Evolutionary conservation across 2,888 invertebrate species (phyloP), one percentile per base, ranked within the genome.

Genomic region (Andrena hattorfiana): DNA sequence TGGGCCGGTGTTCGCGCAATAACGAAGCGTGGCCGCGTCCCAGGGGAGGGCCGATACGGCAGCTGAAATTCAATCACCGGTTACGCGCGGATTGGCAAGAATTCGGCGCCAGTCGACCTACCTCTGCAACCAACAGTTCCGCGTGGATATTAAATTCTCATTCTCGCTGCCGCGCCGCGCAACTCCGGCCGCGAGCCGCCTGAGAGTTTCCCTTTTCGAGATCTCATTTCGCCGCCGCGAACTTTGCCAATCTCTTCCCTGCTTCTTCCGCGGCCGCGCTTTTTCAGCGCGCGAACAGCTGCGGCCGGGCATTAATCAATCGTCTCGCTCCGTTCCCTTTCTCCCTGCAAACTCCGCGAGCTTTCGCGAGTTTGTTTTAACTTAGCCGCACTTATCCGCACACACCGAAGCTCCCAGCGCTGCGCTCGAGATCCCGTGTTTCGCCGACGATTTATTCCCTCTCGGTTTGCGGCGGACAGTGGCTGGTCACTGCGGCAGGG

Each of bases 271-370:
- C 68, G n/a, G 10, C 30, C 20, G 8, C 73, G 28, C 10, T 74
- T 81, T 81, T 69, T 69, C 69, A 62, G n/a, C 54, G 26, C 66
- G 35, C 13, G 68, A 73, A 68, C 83, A 78, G 82, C 75, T 82
- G 77, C 32, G 84, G 63, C 16, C 20, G 56, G 13, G 42, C 73
- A 84, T 83, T 83, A 83, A 83, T 84, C 84, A 83, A 84, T 84
- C 79, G 72, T 20, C 30, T 32, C 30, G 20, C 56, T 3, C 49
- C 26, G n/a, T 16, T 23, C 51, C 30, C 49, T 42, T 16, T 42
- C 42, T 42, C 42, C 42, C 42, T 42, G 0, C 16, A 4, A 26
- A 56, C 54, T 13, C 56, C 67, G 48, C 51, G 10, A 63, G 23
- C 32, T 74, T 71, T 62, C 74, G n/a, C 42, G 48, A 77, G 69